Conservation (phyloP, 2,888 invertebrate genomes). For the Tryphoninae sp. region DNA sequence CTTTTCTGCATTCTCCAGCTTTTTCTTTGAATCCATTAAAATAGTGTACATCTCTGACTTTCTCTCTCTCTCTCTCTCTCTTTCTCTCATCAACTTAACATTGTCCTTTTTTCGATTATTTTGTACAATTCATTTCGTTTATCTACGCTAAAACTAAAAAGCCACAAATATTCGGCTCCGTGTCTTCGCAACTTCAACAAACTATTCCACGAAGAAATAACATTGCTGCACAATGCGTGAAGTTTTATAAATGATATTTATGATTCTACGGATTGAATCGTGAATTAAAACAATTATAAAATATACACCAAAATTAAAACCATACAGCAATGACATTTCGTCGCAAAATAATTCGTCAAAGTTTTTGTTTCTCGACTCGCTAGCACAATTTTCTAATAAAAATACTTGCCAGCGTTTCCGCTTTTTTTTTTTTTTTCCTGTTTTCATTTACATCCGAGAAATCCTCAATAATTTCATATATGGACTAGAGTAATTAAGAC, state of each 20-base stretch:
- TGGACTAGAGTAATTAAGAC: conserved; percentile 59
- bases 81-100: background rate
- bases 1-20: background rate
- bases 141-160: conserved; percentile 34
- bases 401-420: conserved; percentile 56
- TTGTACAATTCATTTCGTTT: conserved; percentile 59
- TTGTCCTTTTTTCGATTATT: conserved; percentile 41
- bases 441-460: conserved; percentile 21
- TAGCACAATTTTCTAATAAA: conserved; percentile 44
- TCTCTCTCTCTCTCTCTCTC: conserved; percentile 3
- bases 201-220: too few relatives aligned
- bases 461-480: conserved; percentile 44
- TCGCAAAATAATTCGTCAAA: too few relatives aligned
- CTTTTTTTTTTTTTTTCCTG: conserved; percentile 5
- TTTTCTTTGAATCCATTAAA: conserved; percentile 38
- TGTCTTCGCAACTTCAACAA: too few relatives aligned
- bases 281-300: too few relatives aligned
- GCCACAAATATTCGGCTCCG: conserved; percentile 34
- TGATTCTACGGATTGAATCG: too few relatives aligned
- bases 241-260: too few relatives aligned
- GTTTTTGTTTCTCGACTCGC: too few relatives aligned
- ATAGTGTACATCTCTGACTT: conserved; percentile 43
- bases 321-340: too few relatives aligned
- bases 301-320: too few relatives aligned
- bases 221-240: too few relatives aligned